These are phyloP conservation scores for Cryptocephalus primarius DNA, from an alignment of 2,888 invertebrate genomes.

Conservation along the genomic window DNA sequence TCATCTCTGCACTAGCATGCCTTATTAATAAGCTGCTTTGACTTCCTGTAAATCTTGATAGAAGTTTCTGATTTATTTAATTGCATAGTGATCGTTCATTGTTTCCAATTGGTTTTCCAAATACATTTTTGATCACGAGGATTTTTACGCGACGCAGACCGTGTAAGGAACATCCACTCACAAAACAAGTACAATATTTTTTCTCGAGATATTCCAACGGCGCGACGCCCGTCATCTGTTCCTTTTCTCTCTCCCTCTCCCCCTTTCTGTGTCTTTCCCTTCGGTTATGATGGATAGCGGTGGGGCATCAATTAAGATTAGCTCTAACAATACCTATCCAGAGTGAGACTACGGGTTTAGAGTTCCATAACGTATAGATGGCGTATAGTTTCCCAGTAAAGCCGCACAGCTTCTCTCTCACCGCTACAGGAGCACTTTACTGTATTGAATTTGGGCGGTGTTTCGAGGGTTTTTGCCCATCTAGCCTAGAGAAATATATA, in stretches of 20 bases:
- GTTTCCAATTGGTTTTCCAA: no score
- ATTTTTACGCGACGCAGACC: no score
- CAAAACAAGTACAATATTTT: no score
- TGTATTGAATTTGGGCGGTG: conserved; percentile 38
- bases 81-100: no score
- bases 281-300: conserved; percentile 38
- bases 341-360: conserved; percentile 18
- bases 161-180: no score
- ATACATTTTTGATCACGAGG: no score
- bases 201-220: neutral
- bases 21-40: no score
- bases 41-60: no score
- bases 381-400: conserved; percentile 2
- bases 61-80: no score
- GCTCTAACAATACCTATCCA: conserved; percentile 35
- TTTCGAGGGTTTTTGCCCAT: conserved; percentile 30
- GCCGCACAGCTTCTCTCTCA: conserved; percentile 10
- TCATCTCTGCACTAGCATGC: no score
- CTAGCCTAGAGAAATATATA: conserved; percentile 21
- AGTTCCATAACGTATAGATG: conserved; percentile 9
- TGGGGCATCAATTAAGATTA: conserved; percentile 40
- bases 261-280: conserved; percentile 28
- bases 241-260: neutral
- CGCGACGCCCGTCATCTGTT: neutral
- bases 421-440: conserved; percentile 34